Percentiles rank a stretch among this genome's conserved stretches.
Evolutionary conservation across 2,113 vertebrate genomes (phyloP).

Genomic region (Corydoras sp.): DNA sequence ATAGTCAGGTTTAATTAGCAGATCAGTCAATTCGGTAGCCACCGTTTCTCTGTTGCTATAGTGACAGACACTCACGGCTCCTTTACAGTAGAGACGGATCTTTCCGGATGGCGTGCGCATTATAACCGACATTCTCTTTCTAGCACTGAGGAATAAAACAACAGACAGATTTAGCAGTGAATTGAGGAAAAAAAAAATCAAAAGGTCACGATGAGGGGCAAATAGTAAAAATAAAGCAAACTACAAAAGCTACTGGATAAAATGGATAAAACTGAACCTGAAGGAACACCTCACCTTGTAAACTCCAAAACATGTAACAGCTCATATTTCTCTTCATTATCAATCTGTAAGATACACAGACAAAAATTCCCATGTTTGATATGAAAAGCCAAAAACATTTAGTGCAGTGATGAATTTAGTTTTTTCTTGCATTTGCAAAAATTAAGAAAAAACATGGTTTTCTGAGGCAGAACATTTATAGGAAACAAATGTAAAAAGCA

Average conservation of each 20-base stretch:
- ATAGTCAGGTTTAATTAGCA: no score
- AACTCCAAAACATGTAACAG: constrained; percentile 94
- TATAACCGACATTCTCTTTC: constrained; percentile 98
- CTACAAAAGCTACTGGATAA: neutral
- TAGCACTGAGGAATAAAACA: constrained; percentile 62
- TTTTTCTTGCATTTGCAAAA: no score
- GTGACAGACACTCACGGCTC: constrained; percentile 86
- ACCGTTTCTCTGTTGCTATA: constrained; percentile 55
- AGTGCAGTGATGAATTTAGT: no score
- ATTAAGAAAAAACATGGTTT: no score
- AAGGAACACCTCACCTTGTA: constrained; percentile 76
- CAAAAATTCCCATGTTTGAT: neutral
- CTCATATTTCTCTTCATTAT: constrained; percentile 85
- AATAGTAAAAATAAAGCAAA: neutral
- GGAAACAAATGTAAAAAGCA: no score
- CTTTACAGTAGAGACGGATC: constrained; percentile 98
- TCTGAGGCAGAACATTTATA: no score
- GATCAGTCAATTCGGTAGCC: no score
- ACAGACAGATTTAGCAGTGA: neutral
- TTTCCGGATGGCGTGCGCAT: constrained; percentile 92
- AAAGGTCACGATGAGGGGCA: neutral
- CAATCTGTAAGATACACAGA: constrained; percentile 62
- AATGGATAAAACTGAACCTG: neutral
- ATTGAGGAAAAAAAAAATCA: neutral
- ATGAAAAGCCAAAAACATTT: no score